phyloP scores from a whole-genome alignment of 1,140 invertebrate genomes.

The Camponotus floridanus region DNA sequence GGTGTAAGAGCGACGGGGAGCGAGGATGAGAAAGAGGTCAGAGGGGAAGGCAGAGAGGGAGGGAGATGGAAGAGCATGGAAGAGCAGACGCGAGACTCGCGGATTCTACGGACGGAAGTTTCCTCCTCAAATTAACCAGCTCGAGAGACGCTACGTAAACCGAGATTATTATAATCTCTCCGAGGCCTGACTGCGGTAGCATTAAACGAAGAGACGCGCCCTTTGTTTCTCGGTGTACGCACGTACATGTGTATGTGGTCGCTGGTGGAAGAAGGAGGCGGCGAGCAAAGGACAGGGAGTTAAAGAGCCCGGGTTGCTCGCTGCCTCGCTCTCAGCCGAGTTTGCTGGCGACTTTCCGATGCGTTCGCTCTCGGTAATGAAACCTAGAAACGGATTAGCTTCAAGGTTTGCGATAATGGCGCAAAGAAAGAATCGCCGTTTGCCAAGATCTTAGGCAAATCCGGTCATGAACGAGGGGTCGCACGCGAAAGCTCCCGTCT shows the following conservation, averaged over 20 bases:
- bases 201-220: slow-evolving; percentile 84
- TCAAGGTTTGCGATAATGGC: slow-evolving; percentile 69
- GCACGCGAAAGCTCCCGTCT: slow-evolving; percentile 14
- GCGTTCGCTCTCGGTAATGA: slow-evolving; percentile 57
- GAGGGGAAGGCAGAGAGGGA: slow-evolving; percentile 58
- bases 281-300: not conserved
- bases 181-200: slow-evolving; percentile 84
- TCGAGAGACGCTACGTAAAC: slow-evolving; percentile 84
- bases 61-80: slow-evolving; percentile 9
- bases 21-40: slow-evolving; percentile 46
- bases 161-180: slow-evolving; percentile 86
- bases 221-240: slow-evolving; percentile 74
- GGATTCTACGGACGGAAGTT: slow-evolving; percentile 81
- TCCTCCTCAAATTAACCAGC: slow-evolving; percentile 85
- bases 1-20: slow-evolving; percentile 43
- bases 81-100: slow-evolving; percentile 69
- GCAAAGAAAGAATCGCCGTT: slow-evolving; percentile 51
- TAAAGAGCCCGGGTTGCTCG: slow-evolving; percentile 46
- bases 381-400: slow-evolving; percentile 69
- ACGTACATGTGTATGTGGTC: slow-evolving; percentile 33
- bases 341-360: slow-evolving; percentile 70
- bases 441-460: slow-evolving; percentile 65
- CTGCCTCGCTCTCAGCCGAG: slow-evolving; percentile 33
- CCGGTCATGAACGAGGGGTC: slow-evolving; percentile 16
- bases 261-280: slow-evolving; percentile 27